phyloP scores from a whole-genome alignment of 2,888 invertebrate genomes.

The Bhutanitis thaidina region DNA sequence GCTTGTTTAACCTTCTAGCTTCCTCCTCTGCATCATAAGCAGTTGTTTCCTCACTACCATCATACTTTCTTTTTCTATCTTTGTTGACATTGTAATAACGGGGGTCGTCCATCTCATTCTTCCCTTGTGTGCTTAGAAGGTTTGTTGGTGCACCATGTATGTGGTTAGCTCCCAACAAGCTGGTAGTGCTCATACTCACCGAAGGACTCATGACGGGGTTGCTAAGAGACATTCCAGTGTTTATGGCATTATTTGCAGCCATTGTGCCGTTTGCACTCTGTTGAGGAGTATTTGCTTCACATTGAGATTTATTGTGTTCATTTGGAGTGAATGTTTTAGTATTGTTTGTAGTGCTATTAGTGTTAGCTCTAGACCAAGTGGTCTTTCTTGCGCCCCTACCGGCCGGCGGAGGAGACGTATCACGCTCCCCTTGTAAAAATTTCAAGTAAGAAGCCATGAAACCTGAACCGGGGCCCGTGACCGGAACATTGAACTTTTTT shows the following conservation, averaged over 20 bases:
- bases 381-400: conserved; percentile 83
- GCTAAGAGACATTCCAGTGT: conserved; percentile 58
- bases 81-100: conserved; percentile 87
- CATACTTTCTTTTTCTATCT: conserved; percentile 84
- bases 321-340: conserved; percentile 58
- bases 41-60: conserved; percentile 82
- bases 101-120: conserved; percentile 83
- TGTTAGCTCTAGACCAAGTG: conserved; percentile 80
- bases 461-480: conserved; percentile 83
- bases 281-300: conserved; percentile 55
- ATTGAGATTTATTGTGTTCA: conserved; percentile 59
- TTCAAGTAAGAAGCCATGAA: conserved; percentile 94
- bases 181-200: conserved; percentile 57
- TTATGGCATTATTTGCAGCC: conserved; percentile 54
- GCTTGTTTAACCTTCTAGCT: conserved; percentile 70
- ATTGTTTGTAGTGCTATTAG: conserved; percentile 61
- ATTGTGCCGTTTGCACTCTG: conserved; percentile 69
- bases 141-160: conserved; percentile 58
- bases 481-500: conserved; percentile 81
- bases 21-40: conserved; percentile 80
- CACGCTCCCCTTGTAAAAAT: conserved; percentile 90
- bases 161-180: conserved; percentile 69
- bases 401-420: conserved; percentile 88
- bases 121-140: conserved; percentile 54
- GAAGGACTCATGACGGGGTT: conserved; percentile 59